Conservation (phyloP, 2,113 vertebrate genomes). For the Elachura formosa region DNA sequence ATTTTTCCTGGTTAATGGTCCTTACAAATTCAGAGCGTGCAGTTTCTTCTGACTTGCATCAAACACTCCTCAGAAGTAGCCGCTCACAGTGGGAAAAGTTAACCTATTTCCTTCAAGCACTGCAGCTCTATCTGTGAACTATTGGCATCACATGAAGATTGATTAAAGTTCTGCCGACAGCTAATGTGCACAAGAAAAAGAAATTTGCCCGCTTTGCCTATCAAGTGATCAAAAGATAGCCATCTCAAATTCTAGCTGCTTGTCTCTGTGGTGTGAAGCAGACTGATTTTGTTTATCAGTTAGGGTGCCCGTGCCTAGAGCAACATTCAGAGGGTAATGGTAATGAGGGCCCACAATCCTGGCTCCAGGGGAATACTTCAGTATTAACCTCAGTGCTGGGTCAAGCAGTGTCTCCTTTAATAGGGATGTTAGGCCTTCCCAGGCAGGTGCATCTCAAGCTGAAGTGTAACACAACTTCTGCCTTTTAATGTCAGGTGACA, state of each 20-base stretch:
- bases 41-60: not conserved
- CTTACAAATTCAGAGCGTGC: conserved; percentile 32
- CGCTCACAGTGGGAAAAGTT: not conserved
- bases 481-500: conserved; percentile 41
- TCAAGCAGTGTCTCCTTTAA: conserved; percentile 10
- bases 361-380: not conserved
- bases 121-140: not conserved
- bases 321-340: not conserved
- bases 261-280: not conserved
- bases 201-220: not conserved
- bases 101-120: conserved; percentile 16
- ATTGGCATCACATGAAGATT: not conserved
- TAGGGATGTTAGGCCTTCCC: conserved; percentile 26
- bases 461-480: conserved; percentile 24
- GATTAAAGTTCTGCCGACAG: not conserved
- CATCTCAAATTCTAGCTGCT: not conserved
- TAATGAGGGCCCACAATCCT: not conserved
- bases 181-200: not conserved
- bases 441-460: not conserved
- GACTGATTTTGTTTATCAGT: not conserved
- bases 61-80: not conserved
- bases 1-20: conserved; percentile 36
- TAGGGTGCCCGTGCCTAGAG: not conserved
- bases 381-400: not conserved
- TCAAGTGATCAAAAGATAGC: not conserved